These are phyloP conservation scores for Dione vanillae DNA, from an alignment of 2,888 invertebrate species.

Conservation along the genomic window DNA sequence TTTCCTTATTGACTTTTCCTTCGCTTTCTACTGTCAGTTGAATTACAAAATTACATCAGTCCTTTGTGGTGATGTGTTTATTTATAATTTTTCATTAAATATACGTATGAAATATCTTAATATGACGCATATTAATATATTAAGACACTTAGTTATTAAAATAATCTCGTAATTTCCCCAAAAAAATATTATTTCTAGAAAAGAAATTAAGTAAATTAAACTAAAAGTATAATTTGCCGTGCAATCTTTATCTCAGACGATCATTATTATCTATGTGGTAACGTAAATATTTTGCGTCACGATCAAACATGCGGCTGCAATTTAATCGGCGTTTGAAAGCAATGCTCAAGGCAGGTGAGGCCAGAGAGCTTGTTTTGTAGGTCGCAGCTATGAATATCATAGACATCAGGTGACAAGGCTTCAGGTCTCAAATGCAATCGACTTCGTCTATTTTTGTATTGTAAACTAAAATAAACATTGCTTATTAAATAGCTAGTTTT, in stretches of 20 bases:
- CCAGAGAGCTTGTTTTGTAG: conserved; percentile 33
- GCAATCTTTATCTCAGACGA: not conserved
- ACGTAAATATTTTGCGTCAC: conserved; percentile 24
- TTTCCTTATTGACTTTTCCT: conserved; percentile 17
- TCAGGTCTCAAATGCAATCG: not conserved
- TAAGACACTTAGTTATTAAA: no score
- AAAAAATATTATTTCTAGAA: not conserved
- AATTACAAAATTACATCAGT: not conserved
- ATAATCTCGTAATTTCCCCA: no score
- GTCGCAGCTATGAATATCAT: conserved; percentile 19
- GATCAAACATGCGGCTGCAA: conserved; percentile 29
- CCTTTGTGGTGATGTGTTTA: not conserved
- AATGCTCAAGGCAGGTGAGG: conserved; percentile 40
- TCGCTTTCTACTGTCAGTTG: conserved; percentile 23
- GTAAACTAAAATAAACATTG: not conserved
- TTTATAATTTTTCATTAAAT: not conserved
- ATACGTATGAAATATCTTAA: not conserved
- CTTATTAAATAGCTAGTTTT: no score
- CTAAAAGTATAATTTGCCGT: not conserved
- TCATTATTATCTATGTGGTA: conserved; percentile 17
- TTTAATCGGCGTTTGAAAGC: conserved; percentile 36
- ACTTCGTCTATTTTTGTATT: not conserved
- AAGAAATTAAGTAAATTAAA: not conserved
- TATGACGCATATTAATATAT: not conserved
- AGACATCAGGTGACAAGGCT: conserved; percentile 1